Base-by-base conservation (phyloP, 2,888 invertebrate species). In the Agonopterix arenella region DNA sequence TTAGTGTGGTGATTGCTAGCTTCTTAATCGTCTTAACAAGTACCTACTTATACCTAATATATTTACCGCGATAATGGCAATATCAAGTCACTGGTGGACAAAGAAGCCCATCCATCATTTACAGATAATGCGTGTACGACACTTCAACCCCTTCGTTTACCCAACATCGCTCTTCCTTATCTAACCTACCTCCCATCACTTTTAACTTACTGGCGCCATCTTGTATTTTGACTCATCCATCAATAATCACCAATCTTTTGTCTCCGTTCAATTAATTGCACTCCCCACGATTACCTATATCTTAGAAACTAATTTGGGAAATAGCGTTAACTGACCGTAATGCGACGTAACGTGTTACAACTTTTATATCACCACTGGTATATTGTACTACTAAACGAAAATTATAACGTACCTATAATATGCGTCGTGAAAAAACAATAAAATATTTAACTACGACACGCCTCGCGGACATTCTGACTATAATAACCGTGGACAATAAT, bases 381-480 rank as follows among this genome's bases (percentile, higher is more conserved):
- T 48, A 45, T 40, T 42, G 48, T 46, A 42, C 18, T 46, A 52
- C 28, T 49, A 73, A 72, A 73, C 70, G 70, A 72, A 73, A 78
- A 79, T 75, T 69, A 80, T 80, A 77, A 76, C 74, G 72, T 67
- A 61, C 70, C 71, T 73, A 78, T 78, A 76, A 73, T 73, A 77
- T 73, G 69, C 68, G 64, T 61, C 78, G 76, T 81, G 76, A 81
- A 82, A 79, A 70, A 69, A 78, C 81, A 81, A 82, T 84, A 84
- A 84, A 84, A 81, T 57, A 71, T 80, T 81, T 82, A 81, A 83
- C 65, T 77, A 76, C 82, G 76, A 69, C 78, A 80, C 80, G 81
- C 76, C 73, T 67, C 64, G 70, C 73, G 69, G 62, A 66, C 75
- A 72, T 77, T 74, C 75, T 70, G 73, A 64, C 66, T 64, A 68